phyloP scores from a whole-genome alignment of 2,888 invertebrate genomes.

The Coenonympha glycerion region DNA sequence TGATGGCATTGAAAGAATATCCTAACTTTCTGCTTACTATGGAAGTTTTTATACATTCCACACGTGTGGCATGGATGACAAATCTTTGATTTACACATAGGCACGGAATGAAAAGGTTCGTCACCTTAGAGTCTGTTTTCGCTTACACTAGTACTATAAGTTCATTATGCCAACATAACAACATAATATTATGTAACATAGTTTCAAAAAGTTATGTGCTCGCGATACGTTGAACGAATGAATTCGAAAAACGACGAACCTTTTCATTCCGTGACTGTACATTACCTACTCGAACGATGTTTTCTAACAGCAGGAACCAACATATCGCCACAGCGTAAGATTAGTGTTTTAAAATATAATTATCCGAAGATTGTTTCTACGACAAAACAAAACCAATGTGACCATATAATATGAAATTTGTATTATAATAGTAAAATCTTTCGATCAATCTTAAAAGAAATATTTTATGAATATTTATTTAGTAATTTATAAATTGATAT shows the following conservation, averaged over 20 bases:
- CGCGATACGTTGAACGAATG: no score
- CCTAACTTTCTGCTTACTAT: constrained; percentile 15
- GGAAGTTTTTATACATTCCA: constrained; percentile 51
- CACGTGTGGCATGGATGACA: constrained; percentile 29
- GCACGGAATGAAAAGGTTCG: no score
- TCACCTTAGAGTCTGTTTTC: no score
- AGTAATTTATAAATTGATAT: constrained; percentile 31
- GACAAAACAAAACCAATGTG: constrained; percentile 8
- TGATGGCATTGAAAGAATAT: constrained; percentile 10
- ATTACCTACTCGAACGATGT: not conserved
- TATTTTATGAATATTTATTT: constrained; percentile 23
- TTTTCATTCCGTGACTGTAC: no score
- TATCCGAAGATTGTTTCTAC: constrained; percentile 22
- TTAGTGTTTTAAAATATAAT: not conserved
- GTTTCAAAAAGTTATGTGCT: no score
- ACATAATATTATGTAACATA: no score
- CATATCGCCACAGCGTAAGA: constrained; percentile 37
- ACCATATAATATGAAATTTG: constrained; percentile 3
- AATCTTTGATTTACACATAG: no score
- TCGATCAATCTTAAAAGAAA: constrained; percentile 14
- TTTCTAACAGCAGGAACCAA: constrained; percentile 32
- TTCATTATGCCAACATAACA: no score
- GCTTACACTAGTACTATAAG: no score
- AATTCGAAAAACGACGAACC: no score
- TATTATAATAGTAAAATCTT: constrained; percentile 8